Evolutionary conservation across 2,888 invertebrate species (phyloP).

Genomic region (Julus scanicus): DNA sequence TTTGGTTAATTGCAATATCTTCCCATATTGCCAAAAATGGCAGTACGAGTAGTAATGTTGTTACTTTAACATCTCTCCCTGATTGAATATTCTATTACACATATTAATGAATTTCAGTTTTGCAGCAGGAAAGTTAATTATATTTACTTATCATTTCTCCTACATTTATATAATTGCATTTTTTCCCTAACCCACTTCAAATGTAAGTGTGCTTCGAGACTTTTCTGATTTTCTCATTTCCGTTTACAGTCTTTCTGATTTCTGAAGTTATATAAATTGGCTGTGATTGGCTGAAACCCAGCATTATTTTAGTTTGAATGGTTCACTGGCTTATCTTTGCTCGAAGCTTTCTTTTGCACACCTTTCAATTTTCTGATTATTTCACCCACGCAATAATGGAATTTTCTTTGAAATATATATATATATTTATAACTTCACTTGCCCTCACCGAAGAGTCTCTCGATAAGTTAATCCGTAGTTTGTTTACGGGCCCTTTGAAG

Average conservation of each 20-base stretch:
- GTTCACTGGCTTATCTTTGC: conserved; percentile 26
- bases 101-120: not conserved
- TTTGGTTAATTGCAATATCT: not conserved
- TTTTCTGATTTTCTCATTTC: not conserved
- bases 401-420: no score
- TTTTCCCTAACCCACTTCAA: not conserved
- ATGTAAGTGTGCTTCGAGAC: not conserved
- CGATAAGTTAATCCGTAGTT: not conserved
- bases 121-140: conserved; percentile 2
- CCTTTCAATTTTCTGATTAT: not conserved
- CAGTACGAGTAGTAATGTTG: not conserved
- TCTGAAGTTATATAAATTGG: not conserved
- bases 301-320: conserved; percentile 1
- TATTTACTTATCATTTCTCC: not conserved
- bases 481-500: not conserved
- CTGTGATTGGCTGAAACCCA: not conserved
- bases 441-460: not conserved
- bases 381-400: not conserved
- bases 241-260: not conserved
- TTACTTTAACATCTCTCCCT: not conserved
- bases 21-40: not conserved
- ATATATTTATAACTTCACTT: not conserved
- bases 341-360: conserved; percentile 14
- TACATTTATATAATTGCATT: not conserved
- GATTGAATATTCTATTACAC: not conserved